phyloP scores from a whole-genome alignment of 1,140 invertebrate genomes.

The Pantala flavescens region DNA sequence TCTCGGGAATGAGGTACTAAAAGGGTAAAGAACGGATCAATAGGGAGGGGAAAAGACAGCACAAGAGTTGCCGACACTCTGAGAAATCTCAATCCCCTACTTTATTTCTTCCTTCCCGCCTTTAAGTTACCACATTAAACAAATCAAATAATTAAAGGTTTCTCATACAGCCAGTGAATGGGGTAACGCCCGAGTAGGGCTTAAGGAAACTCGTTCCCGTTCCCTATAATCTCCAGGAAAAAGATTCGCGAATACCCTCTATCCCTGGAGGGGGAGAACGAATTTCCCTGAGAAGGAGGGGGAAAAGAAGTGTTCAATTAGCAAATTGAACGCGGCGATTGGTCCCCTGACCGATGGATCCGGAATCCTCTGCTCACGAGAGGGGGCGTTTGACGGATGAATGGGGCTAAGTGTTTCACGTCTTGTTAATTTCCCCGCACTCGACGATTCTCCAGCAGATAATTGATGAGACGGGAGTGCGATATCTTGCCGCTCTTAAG shows the following conservation, averaged over 20 bases:
- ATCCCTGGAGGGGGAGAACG: not conserved
- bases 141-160: constrained; percentile 9
- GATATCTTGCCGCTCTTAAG: too few species aligned
- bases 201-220: not conserved
- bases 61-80: not conserved
- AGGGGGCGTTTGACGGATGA: too few species aligned
- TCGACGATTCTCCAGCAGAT: too few species aligned
- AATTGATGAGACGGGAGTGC: too few species aligned
- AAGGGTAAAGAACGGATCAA: constrained; percentile 1
- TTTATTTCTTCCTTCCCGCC: not conserved
- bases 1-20: not conserved
- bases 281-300: not conserved
- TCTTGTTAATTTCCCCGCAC: too few species aligned
- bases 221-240: not conserved
- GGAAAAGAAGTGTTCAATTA: not conserved
- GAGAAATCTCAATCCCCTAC: not conserved
- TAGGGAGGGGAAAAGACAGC: not conserved
- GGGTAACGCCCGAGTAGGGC: not conserved
- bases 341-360: not conserved
- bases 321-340: not conserved
- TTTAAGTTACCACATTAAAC: constrained; percentile 1
- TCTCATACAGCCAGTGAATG: not conserved
- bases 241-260: not conserved
- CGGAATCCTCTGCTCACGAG: too few species aligned
- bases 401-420: too few species aligned